A percentile compares a stretch with the other conserved stretches of the same genome.
Conservation (phyloP, 2,797 vertebrate species). For the Gallinago stenura region DNA sequence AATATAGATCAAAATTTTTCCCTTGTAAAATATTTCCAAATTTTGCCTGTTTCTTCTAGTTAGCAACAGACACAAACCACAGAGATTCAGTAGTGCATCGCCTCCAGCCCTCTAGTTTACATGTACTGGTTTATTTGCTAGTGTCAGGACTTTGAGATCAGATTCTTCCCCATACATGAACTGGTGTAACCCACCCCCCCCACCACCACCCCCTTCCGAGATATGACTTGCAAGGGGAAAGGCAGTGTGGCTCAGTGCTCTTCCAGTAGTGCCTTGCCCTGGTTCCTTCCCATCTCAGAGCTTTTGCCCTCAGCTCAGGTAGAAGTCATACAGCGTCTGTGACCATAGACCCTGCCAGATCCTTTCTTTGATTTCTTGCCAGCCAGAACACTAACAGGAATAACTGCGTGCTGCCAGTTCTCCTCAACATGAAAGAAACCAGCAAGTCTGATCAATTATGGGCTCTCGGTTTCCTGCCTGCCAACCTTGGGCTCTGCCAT, state of each 20-base stretch:
- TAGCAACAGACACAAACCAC: not conserved
- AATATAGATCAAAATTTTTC: not conserved
- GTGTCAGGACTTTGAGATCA: not conserved
- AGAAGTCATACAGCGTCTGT: not conserved
- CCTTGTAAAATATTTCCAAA: not conserved
- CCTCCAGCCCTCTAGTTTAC: not conserved
- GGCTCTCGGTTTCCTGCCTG: rapidly evolving
- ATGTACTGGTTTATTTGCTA: not conserved
- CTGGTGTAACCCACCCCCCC: not conserved
- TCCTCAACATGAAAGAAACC: not conserved
- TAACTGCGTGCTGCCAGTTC: not conserved
- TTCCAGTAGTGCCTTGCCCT: not conserved
- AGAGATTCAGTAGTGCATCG: not conserved
- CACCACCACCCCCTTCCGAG: not conserved
- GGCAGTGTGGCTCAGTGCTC: not conserved
- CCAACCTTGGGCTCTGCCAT: not conserved
- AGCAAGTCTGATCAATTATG: not conserved
- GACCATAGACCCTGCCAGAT: not conserved
- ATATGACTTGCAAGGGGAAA: not conserved
- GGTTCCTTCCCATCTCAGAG: not conserved
- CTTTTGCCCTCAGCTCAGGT: not conserved
- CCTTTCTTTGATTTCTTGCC: not conserved
- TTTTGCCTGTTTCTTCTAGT: not conserved
- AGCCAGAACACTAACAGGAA: not conserved
- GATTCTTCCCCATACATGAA: not conserved